Evolutionary conservation across 1,140 invertebrate species (phyloP), one percentile per base, ranked within the genome.

Genomic region (Ceratosolen fusciceps): DNA sequence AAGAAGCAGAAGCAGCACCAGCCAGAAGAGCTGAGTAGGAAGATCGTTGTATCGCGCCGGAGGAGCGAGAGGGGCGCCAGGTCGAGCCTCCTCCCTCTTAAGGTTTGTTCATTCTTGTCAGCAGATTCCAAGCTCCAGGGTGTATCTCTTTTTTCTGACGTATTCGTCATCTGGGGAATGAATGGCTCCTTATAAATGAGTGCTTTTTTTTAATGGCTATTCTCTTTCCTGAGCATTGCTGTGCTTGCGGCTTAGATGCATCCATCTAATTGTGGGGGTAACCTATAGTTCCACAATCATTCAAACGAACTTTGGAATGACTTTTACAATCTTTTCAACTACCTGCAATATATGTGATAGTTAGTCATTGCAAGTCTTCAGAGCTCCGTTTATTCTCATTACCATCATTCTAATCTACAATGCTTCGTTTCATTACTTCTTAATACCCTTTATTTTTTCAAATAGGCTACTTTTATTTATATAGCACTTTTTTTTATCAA

Each of bases 1-100:
- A 71, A 72, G 54, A 62, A 60, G 67, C 76, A 72, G 52, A 65
- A 70, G 67, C 52, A 71, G 54, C 29, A 77, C 37, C 76, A 78
- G 67, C 29, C 65, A 77, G 60, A 65, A 37, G 60, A 65, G 65
- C 75, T 62, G 76, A 71, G 52, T 24, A 58, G 49, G 52, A 73
- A 39, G 52, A 77, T 60, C 39, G 34, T 26, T 19, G 62, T n/a
- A 24, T 4, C 49, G 26, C 76, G 37, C 52, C 76, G 56, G 54
- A 54, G 26, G n/a, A 47, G n/a, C 16, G 37, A 43, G 26, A 75
- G 58, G 21, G 65, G 54, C 54, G 68, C 67, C 67, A 65, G 52
- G 49, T 74, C 37, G 54, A 75, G 43, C 37, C 60, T 75, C 60
- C 74, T 75, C 39, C 72, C 72, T 74, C 54, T 74, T 67, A 49